Conservation (phyloP, 2,797 vertebrate species). For the Lithobates sylvaticus region DNA sequence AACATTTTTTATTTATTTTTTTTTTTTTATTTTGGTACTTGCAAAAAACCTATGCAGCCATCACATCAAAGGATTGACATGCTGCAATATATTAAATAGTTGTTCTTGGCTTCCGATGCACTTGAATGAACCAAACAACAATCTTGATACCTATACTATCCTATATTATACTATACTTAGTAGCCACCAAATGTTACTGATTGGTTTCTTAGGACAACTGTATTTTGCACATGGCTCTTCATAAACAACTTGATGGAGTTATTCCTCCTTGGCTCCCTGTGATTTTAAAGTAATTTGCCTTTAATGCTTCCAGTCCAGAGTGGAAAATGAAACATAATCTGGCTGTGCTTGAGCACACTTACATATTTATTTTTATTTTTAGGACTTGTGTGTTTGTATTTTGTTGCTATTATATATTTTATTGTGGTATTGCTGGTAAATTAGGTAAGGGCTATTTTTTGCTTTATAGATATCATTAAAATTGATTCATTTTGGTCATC, state of each 20-base stretch:
- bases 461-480: slow-evolving; percentile 31
- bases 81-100: too few relatives aligned
- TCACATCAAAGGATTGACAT: too few relatives aligned
- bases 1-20: too few relatives aligned
- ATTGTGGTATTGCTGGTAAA: background rate
- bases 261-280: background rate
- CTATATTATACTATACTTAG: too few relatives aligned
- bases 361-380: slow-evolving; percentile 19
- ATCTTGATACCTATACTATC: too few relatives aligned
- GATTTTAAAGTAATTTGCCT: background rate
- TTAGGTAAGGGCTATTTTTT: background rate
- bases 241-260: background rate
- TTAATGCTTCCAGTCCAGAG: background rate
- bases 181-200: too few relatives aligned
- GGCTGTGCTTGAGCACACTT: background rate
- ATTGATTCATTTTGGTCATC: slow-evolving; percentile 46
- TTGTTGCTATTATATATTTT: slow-evolving; percentile 10
- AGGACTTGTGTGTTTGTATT: background rate
- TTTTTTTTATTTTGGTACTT: too few relatives aligned
- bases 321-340: background rate
- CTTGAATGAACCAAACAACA: too few relatives aligned
- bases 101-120: too few relatives aligned
- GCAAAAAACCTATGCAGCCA: too few relatives aligned
- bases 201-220: too few relatives aligned
- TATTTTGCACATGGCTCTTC: too few relatives aligned